A percentile compares a stretch with the other conserved stretches of the same genome.
These are phyloP conservation scores for Apodemia mormo DNA, from an alignment of 2,888 invertebrate genomes.

Conservation along the genomic window DNA sequence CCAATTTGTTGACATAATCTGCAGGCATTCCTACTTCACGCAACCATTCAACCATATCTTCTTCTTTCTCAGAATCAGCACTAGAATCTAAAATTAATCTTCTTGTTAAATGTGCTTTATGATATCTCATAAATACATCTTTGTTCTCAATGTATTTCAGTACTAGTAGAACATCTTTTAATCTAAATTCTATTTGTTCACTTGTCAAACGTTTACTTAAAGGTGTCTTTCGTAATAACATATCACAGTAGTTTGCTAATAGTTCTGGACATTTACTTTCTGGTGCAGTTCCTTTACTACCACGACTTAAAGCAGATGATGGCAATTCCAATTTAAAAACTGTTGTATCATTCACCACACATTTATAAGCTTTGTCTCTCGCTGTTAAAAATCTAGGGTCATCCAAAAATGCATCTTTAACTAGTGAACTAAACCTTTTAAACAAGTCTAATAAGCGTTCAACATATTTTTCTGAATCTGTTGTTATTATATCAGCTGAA, in stretches of 20 bases:
- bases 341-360: constrained; percentile 98
- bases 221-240: constrained; percentile 97
- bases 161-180: constrained; percentile 96
- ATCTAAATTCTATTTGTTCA: constrained; percentile 97
- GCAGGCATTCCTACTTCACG: constrained; percentile 99
- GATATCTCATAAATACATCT: constrained; percentile 99
- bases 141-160: constrained; percentile 99
- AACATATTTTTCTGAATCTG: constrained; percentile 99
- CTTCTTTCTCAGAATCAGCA: constrained; percentile 99
- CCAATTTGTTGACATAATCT: constrained; percentile 98
- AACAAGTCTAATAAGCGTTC: constrained; percentile 96
- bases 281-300: constrained; percentile 87
- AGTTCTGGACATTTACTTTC: constrained; percentile 99
- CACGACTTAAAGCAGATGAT: constrained; percentile 83
- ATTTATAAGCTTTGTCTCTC: constrained; percentile 98
- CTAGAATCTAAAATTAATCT: constrained; percentile 97
- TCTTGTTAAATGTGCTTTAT: constrained; percentile 98
- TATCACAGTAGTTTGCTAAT: constrained; percentile 99
- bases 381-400: constrained; percentile 99
- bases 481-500: constrained; percentile 96
- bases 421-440: constrained; percentile 94
- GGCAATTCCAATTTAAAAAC: constrained; percentile 89
- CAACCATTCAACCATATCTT: constrained; percentile 99
- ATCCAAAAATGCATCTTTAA: constrained; percentile 96
- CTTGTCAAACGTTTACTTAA: constrained; percentile 97